These are phyloP conservation scores for Gonocerus acuteangulatus DNA, from an alignment of 2,888 invertebrate species.

Conservation along the genomic window DNA sequence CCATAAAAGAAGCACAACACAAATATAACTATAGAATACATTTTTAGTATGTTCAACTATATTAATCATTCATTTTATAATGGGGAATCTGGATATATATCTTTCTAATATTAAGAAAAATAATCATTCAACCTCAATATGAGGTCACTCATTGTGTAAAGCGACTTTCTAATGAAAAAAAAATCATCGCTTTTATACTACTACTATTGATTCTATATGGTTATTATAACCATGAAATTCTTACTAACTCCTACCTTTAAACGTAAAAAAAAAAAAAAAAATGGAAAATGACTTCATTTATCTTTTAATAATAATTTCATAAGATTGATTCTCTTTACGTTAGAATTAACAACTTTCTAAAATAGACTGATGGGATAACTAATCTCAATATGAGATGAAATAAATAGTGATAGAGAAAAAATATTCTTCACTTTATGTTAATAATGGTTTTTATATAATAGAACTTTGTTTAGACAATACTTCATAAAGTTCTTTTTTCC, in stretches of 20 bases:
- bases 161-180: slow-evolving; percentile 1
- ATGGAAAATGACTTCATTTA: not conserved
- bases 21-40: slow-evolving; percentile 15
- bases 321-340: too few species aligned
- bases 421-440: slow-evolving; percentile 2
- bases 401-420: slow-evolving; percentile 7
- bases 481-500: too few species aligned
- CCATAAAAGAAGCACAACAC: slow-evolving; percentile 22
- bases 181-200: slow-evolving; percentile 6
- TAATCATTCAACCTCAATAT: slow-evolving; percentile 15
- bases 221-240: not conserved
- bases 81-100: not conserved
- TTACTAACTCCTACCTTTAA: not conserved
- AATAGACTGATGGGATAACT: slow-evolving; percentile 4
- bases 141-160: slow-evolving; percentile 7
- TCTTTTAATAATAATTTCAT: too few species aligned
- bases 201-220: not conserved
- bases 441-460: too few species aligned
- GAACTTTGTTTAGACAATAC: too few species aligned
- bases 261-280: not conserved
- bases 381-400: slow-evolving; percentile 24
- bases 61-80: too few species aligned
- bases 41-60: too few species aligned
- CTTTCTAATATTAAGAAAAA: not conserved
- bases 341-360: too few species aligned